Conservation (phyloP, 2,797 vertebrate genomes). For the Setipinna tenuifilis region DNA sequence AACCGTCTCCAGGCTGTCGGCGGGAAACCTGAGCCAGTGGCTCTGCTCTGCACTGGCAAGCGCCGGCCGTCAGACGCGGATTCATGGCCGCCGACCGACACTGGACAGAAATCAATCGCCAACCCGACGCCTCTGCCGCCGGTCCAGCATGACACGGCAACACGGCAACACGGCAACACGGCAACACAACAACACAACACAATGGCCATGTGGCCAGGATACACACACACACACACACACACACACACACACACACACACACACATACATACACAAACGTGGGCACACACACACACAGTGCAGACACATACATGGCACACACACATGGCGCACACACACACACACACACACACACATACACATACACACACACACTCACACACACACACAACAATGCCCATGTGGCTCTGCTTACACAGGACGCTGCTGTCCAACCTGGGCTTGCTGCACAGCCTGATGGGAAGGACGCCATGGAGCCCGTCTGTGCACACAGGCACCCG, state of each 20-base stretch:
- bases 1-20: neutral
- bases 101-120: neutral
- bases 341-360: slow-evolving; percentile 3
- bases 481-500: neutral
- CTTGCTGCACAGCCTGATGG: neutral
- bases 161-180: too few relatives aligned
- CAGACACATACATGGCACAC: too few relatives aligned
- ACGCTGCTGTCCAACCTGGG: neutral
- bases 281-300: neutral
- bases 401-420: neutral
- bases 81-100: neutral
- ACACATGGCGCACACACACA: neutral
- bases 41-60: neutral
- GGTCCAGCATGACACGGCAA: too few relatives aligned
- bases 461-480: neutral
- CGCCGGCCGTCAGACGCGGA: neutral
- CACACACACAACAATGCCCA: neutral
- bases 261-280: slow-evolving; percentile 3
- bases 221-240: neutral
- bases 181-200: too few relatives aligned
- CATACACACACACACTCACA: neutral
- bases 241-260: too few relatives aligned
- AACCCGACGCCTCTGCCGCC: neutral
- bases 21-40: neutral
- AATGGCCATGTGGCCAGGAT: too few relatives aligned